Percentiles rank a stretch among this genome's conserved stretches.
Evolutionary conservation across 2,888 invertebrate genomes (phyloP).

Genomic region (Xiphydria camelus): DNA sequence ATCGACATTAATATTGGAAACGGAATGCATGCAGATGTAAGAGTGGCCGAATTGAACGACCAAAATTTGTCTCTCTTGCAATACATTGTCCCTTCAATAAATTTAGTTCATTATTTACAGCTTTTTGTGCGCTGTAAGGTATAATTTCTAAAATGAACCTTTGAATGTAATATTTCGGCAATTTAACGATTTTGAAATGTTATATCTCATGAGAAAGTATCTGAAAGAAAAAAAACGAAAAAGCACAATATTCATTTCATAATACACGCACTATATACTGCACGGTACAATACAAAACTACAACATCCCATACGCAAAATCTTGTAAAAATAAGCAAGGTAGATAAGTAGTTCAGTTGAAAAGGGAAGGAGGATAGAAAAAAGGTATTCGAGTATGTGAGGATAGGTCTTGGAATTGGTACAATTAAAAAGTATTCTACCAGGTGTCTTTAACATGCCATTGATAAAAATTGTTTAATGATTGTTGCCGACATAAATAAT

Average conservation of each 20-base stretch:
- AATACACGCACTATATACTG: conserved; percentile 5
- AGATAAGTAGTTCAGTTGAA: conserved; percentile 25
- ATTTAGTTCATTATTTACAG: no score
- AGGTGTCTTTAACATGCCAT: conserved; percentile 32
- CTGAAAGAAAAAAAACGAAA: conserved; percentile 5
- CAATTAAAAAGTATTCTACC: conserved; percentile 22
- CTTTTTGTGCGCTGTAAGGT: no score
- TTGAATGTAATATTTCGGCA: no score
- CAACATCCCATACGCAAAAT: conserved; percentile 25
- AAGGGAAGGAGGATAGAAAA: no score
- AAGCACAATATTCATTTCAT: conserved; percentile 3
- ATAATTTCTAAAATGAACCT: no score
- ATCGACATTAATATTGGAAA: neutral
- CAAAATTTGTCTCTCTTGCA: no score
- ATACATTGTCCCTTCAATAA: no score
- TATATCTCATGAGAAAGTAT: no score
- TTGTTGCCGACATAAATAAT: conserved; percentile 17
- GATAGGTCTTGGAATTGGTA: no score
- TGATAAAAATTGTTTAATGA: conserved; percentile 18
- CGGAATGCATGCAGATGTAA: neutral
- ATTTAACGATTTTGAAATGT: no score
- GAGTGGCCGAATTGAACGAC: neutral
- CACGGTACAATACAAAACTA: conserved; percentile 27
- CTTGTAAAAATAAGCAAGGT: conserved; percentile 21
- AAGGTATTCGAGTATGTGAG: no score